Conservation (phyloP, 1,140 invertebrate species). For the Aleiodes sp. region DNA sequence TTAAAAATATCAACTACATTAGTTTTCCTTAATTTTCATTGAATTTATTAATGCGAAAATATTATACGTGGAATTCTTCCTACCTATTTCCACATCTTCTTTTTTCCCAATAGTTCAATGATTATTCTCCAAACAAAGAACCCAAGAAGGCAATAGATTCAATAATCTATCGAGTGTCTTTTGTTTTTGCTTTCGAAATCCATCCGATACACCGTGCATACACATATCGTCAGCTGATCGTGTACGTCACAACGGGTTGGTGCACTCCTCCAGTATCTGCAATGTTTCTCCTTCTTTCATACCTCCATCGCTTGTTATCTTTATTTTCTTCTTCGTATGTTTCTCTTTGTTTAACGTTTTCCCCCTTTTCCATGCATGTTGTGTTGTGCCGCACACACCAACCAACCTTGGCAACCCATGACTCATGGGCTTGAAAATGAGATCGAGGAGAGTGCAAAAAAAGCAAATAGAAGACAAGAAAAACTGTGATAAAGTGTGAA, state of each 20-base stretch:
- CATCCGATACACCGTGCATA: slow-evolving; percentile 9
- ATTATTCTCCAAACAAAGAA: not conserved
- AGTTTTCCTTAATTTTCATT: too few species aligned
- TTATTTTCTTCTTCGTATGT: not conserved
- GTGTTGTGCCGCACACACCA: slow-evolving; percentile 1
- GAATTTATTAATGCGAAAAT: too few species aligned
- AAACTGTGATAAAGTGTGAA: not conserved
- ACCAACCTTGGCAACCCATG: slow-evolving; percentile 24
- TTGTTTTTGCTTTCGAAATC: slow-evolving; percentile 2
- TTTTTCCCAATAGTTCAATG: too few species aligned
- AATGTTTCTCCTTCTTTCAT: slow-evolving; percentile 1
- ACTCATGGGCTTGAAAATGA: slow-evolving; percentile 21
- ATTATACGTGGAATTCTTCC: too few species aligned
- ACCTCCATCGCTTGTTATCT: slow-evolving; percentile 9
- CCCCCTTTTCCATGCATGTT: not conserved
- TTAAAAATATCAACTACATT: too few species aligned
- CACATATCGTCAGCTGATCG: slow-evolving; percentile 47
- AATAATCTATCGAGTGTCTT: not conserved
- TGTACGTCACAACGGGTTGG: slow-evolving; percentile 28
- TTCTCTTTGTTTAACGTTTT: slow-evolving; percentile 12
- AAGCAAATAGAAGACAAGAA: not conserved
- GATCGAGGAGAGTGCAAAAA: slow-evolving; percentile 30
- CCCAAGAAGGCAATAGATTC: too few species aligned
- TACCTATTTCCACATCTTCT: too few species aligned
- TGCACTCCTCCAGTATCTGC: slow-evolving; percentile 19